A percentile compares a stretch with the other conserved stretches of the same genome.
phyloP scores from a whole-genome alignment of 2,113 vertebrate genomes.

The Upupa epops region DNA sequence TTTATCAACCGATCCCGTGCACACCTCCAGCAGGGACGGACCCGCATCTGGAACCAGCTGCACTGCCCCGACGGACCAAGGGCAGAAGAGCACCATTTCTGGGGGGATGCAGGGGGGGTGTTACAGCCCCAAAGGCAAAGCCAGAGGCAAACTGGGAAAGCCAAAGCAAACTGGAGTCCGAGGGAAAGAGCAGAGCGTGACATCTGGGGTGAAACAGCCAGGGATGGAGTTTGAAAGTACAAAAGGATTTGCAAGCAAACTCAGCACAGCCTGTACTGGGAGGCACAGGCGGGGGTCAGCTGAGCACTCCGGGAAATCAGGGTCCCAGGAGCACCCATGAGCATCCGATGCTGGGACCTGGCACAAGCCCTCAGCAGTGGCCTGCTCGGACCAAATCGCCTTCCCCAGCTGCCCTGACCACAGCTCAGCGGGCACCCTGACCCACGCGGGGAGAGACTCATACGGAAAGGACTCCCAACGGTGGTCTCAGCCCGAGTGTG shows the following conservation, averaged over 20 bases:
- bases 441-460: not conserved
- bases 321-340: not conserved
- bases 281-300: not conserved
- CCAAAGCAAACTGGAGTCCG: not conserved
- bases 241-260: not conserved
- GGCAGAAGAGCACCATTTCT: not conserved
- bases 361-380: not conserved
- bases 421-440: not conserved
- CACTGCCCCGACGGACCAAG: not conserved
- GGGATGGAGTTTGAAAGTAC: not conserved
- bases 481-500: not conserved
- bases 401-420: not conserved
- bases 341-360: not conserved
- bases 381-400: not conserved
- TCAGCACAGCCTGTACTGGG: not conserved
- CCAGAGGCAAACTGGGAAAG: not conserved
- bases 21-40: constrained; percentile 62
- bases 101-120: rapidly evolving
- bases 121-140: not conserved
- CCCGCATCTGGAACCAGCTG: constrained; percentile 61
- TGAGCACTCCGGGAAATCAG: not conserved
- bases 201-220: not conserved
- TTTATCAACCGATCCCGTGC: constrained; percentile 70
- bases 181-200: not conserved
- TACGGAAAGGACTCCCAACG: not conserved